Evolutionary conservation across 1,140 invertebrate genomes (phyloP).

Genomic region (Drosophila ambigua): DNA sequence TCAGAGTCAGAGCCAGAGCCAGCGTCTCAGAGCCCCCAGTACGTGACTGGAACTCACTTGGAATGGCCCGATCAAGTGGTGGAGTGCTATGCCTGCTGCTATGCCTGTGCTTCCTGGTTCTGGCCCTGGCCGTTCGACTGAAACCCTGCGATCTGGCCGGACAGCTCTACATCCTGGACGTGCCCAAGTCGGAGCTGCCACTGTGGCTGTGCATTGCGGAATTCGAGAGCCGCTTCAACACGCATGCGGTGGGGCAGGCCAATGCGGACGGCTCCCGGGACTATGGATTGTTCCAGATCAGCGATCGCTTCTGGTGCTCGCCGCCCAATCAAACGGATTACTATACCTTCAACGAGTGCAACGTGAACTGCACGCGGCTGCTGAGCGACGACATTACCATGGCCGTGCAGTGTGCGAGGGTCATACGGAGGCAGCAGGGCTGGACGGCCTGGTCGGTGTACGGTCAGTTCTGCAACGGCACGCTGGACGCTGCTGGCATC

Average conservation of each 20-base stretch:
- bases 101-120: constrained; percentile 21
- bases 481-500: constrained; percentile 38
- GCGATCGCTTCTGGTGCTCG: constrained; percentile 78
- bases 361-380: constrained; percentile 70
- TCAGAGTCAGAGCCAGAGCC: background rate
- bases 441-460: constrained; percentile 90
- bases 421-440: constrained; percentile 84
- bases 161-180: constrained; percentile 71
- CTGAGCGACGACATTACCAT: constrained; percentile 72
- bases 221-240: constrained; percentile 76
- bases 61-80: constrained; percentile 33
- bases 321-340: constrained; percentile 59
- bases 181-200: constrained; percentile 65
- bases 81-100: constrained; percentile 34
- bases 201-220: constrained; percentile 73
- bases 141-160: constrained; percentile 86
- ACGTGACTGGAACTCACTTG: constrained; percentile 45
- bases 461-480: constrained; percentile 83
- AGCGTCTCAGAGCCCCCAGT: constrained; percentile 27
- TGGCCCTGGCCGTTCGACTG: constrained; percentile 45
- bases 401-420: constrained; percentile 66
- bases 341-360: constrained; percentile 73
- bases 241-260: constrained; percentile 58
- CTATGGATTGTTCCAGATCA: constrained; percentile 83
- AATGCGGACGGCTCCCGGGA: constrained; percentile 75